Conservation (phyloP, 2,113 vertebrate genomes). For the Neogobius melanostomus region DNA sequence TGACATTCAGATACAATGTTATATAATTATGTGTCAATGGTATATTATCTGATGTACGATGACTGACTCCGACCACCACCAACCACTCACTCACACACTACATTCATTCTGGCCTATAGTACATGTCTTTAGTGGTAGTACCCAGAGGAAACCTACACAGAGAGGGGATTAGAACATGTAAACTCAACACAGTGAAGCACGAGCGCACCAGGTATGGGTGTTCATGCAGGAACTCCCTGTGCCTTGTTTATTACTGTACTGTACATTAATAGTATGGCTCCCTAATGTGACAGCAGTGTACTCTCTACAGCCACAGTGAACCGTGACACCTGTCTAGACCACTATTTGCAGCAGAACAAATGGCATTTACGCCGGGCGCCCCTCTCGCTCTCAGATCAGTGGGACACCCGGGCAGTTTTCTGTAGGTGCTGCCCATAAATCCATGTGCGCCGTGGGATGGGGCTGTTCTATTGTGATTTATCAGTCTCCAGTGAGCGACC, state of each 20-base stretch:
- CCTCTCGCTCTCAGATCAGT: background rate
- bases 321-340: background rate
- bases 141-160: too few relatives aligned
- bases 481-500: constrained; percentile 42
- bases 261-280: background rate
- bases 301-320: background rate
- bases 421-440: constrained; percentile 30
- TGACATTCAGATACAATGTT: background rate
- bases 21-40: background rate
- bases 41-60: background rate
- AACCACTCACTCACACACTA: too few relatives aligned
- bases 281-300: background rate
- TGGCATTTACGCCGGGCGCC: background rate
- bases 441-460: constrained; percentile 1
- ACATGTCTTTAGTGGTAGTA: too few relatives aligned
- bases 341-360: constrained; percentile 1
- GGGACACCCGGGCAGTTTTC: constrained; percentile 26
- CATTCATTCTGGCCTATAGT: too few relatives aligned
- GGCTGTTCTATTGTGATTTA: constrained; percentile 45
- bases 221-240: background rate
- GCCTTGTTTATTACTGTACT: background rate
- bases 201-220: background rate
- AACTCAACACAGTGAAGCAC: too few relatives aligned
- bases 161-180: too few relatives aligned
- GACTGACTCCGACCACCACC: too few relatives aligned